Evolutionary conservation across 2,113 vertebrate genomes (phyloP).

Genomic region (Peromyscus polionotus): DNA sequence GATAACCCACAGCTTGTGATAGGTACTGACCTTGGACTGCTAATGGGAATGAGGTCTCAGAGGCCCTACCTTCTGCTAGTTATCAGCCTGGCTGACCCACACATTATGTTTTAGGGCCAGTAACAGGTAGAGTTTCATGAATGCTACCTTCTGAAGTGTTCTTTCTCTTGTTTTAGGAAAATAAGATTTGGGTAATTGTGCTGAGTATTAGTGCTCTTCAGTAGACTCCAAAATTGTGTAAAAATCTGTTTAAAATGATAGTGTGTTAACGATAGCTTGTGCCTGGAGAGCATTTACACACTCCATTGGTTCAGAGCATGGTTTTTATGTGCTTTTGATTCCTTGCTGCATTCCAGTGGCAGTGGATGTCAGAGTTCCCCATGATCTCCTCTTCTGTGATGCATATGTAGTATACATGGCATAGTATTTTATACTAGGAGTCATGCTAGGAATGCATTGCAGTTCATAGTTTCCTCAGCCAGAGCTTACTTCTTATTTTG

Average conservation of each 20-base stretch:
- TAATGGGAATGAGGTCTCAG: background rate
- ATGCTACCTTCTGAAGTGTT: background rate
- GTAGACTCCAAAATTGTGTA: background rate
- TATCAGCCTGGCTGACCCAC: background rate
- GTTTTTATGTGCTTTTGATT: background rate
- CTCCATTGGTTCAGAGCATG: background rate
- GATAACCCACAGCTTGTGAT: background rate
- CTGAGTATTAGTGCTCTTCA: background rate
- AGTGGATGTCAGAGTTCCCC: background rate
- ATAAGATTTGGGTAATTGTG: background rate
- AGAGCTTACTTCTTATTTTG: background rate
- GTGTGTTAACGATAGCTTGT: background rate
- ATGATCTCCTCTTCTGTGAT: background rate
- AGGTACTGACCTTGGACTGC: background rate
- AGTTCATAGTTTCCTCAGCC: background rate
- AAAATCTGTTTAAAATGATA: background rate
- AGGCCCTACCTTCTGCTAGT: background rate
- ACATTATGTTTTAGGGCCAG: background rate
- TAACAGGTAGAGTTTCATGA: background rate
- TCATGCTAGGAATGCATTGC: background rate
- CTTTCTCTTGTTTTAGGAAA: background rate
- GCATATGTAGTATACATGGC: background rate
- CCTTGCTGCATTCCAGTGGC: accelerated
- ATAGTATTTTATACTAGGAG: background rate
- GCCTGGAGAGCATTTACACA: background rate